Evolutionary conservation across 92 coral and sea anemone species (phyloP), one percentile per base, ranked within the genome.

Genomic region (Hydrozoanthus gracilis): DNA sequence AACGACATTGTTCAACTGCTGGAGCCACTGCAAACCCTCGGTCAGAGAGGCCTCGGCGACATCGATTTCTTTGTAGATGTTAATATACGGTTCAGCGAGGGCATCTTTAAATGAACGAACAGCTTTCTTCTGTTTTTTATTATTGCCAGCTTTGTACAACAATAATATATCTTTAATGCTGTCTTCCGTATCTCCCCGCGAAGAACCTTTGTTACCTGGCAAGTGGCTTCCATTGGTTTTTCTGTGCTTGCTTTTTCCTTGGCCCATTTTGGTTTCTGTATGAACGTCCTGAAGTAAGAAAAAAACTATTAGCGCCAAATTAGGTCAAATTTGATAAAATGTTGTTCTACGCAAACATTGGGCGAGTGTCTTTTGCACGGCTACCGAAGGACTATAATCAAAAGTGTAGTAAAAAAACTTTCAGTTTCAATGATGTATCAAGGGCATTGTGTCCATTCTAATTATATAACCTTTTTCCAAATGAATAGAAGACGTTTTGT

Each of bases 91-190:
- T 6, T 65, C 17, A 4, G 88, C 69, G 15, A 96, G 89, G 5
- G 94, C 95, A 61, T 96, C 99, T 71, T 95, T 92, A 75, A 96
- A 96, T 77, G 92, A 27, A n/a, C 89, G 84, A 51, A 96, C 99
- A 17, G 77, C 78, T 76, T 87, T 71, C 10, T 72, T 39, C 74
- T 96, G 93, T 64, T 73, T 86, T 45, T 87, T 83, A 0, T 52
- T 73, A 27, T 27, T 27, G 50, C 75, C 20, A 0, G 98, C 91
- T 62, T 88, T 93, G 86, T 96, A 95, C 49, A 96, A 86, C 8
- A 96, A 91, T 14, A 96, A 73, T 39, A 96, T 88, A 44, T 92
- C 82, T 83, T 92, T 92, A 77, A 80, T 80, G 18, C 65, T 60
- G 8, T 35, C 18, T 80, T 64, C 58, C 8, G 73, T 51, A n/a